A percentile compares a stretch with the other conserved stretches of the same genome.
Evolutionary conservation across 2,797 vertebrate genomes (phyloP).

Genomic region (Sebastes baramenuke): DNA sequence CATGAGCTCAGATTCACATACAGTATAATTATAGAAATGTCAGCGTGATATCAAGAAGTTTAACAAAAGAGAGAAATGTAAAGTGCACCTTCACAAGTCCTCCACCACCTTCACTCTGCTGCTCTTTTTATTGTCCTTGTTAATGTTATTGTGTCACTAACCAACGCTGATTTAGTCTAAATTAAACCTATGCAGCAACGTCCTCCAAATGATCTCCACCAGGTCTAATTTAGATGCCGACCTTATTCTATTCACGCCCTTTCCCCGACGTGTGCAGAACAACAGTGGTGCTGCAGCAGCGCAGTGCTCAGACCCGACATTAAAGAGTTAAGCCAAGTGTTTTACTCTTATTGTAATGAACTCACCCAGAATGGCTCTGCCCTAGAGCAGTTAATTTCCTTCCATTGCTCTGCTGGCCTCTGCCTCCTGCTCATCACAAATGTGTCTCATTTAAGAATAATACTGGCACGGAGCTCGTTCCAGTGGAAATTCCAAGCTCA

Average conservation of each 20-base stretch:
- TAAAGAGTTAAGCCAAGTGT: slow-evolving; percentile 60
- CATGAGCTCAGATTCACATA: slow-evolving; percentile 29
- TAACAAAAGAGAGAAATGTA: background rate
- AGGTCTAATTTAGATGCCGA: slow-evolving; percentile 55
- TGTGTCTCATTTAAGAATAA: slow-evolving; percentile 75
- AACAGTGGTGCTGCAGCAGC: background rate
- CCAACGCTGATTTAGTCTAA: slow-evolving; percentile 34
- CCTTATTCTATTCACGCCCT: slow-evolving; percentile 49
- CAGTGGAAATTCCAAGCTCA: slow-evolving; percentile 43
- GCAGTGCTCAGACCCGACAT: background rate
- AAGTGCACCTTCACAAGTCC: background rate
- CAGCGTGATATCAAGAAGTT: slow-evolving; percentile 4
- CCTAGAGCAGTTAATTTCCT: slow-evolving; percentile 75
- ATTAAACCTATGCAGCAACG: slow-evolving; percentile 35
- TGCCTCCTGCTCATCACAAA: slow-evolving; percentile 71
- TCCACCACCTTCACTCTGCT: background rate
- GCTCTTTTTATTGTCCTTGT: slow-evolving; percentile 34
- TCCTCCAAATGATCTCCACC: slow-evolving; percentile 61
- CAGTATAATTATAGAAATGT: slow-evolving; percentile 23
- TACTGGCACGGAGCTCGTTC: slow-evolving; percentile 43
- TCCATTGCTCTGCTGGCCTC: slow-evolving; percentile 68
- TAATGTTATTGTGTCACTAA: slow-evolving; percentile 36
- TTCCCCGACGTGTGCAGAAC: slow-evolving; percentile 12
- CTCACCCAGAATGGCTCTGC: slow-evolving; percentile 73
- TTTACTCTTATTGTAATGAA: slow-evolving; percentile 67